Conservation (phyloP, 2,888 invertebrate genomes). For the Conomelus anceps region DNA sequence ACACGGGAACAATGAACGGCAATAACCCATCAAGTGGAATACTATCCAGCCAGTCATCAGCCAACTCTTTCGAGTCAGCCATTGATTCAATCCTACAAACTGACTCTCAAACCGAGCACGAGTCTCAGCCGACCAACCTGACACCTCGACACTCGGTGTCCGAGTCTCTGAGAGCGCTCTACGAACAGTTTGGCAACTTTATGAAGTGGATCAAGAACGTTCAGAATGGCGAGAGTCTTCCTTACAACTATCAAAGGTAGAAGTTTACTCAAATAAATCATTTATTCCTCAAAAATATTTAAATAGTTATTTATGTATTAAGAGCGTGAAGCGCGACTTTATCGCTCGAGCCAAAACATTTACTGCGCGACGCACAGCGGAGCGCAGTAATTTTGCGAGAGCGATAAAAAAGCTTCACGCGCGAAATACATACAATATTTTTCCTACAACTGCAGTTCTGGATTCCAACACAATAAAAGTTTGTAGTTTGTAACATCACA, state of each 20-base stretch:
- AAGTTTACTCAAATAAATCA: no score
- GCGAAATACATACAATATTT: no score
- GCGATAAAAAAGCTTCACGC: no score
- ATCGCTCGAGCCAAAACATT: no score
- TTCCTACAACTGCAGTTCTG: no score
- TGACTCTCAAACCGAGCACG: neutral
- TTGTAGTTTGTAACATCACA: no score
- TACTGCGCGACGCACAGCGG: no score
- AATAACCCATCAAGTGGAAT: neutral
- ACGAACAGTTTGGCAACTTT: slow-evolving; percentile 37
- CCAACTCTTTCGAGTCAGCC: neutral
- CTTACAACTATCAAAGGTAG: neutral
- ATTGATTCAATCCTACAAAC: neutral
- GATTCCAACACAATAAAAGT: no score
- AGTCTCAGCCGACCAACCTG: neutral
- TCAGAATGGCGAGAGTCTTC: neutral
- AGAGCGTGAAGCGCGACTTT: no score
- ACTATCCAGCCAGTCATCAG: neutral
- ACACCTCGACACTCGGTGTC: neutral
- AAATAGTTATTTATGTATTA: no score
- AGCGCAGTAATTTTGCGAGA: no score
- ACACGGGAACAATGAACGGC: neutral
- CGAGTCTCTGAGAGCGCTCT: slow-evolving; percentile 27
- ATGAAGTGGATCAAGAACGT: slow-evolving; percentile 34
- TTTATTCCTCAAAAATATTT: no score